These are phyloP conservation scores for Leistus spinibarbis DNA, from an alignment of 2,888 invertebrate species.

Conservation along the genomic window DNA sequence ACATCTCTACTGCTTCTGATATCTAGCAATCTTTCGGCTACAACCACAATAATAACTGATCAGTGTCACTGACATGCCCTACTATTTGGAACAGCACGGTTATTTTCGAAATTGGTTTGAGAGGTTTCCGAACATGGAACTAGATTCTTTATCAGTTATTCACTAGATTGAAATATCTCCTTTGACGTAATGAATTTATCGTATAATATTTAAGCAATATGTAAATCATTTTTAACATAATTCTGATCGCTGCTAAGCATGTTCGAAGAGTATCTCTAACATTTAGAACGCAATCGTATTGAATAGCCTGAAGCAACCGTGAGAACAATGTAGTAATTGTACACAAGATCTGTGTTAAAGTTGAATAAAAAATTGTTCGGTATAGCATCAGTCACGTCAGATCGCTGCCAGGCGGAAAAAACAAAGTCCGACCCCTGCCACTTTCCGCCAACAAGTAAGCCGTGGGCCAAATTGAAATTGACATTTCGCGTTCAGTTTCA, in stretches of 20 bases:
- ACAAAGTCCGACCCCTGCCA: not conserved
- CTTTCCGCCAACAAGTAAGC: too few species aligned
- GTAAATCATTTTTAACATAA: too few species aligned
- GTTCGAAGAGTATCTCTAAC: not conserved
- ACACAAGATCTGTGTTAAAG: not conserved
- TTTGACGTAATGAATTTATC: too few species aligned
- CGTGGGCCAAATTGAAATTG: not conserved
- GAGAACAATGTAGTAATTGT: not conserved
- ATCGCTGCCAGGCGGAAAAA: not conserved
- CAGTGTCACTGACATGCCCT: not conserved
- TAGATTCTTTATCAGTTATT: too few species aligned
- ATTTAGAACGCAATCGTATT: not conserved
- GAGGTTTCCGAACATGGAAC: too few species aligned
- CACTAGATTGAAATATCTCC: too few species aligned
- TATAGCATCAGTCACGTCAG: not conserved
- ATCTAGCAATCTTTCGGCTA: not conserved
- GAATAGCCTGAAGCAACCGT: not conserved
- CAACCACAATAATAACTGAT: not conserved
- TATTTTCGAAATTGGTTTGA: too few species aligned
- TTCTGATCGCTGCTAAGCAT: too few species aligned
- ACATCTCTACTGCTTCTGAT: not conserved
- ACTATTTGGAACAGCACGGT: not conserved
- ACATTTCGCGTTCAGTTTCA: not conserved
- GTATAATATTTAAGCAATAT: too few species aligned
- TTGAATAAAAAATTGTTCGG: not conserved